phyloP scores from a whole-genome alignment of 2,113 vertebrate species.

The Sebastes fasciatus region DNA sequence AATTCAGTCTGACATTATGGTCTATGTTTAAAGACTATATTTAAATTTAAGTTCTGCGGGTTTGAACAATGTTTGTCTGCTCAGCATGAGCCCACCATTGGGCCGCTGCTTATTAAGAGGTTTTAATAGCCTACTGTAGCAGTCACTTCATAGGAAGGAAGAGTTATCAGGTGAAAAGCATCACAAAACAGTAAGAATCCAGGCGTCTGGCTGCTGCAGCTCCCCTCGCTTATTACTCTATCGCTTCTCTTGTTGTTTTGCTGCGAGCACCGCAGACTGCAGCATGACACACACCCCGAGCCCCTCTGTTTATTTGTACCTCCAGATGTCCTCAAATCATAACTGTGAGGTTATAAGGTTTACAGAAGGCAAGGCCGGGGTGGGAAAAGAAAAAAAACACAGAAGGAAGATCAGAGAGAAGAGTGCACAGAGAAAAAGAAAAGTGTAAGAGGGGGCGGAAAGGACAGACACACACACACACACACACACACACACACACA shows the following conservation, averaged over 20 bases:
- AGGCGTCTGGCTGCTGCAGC: slow-evolving; percentile 6
- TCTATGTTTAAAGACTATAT: neutral
- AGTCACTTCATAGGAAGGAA: neutral
- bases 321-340: slow-evolving; percentile 62
- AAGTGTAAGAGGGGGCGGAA: neutral
- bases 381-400: neutral
- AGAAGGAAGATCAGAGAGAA: neutral
- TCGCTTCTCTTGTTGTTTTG: slow-evolving; percentile 47
- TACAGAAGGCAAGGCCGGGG: slow-evolving; percentile 13
- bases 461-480: slow-evolving; percentile 25
- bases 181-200: slow-evolving; percentile 7
- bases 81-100: neutral
- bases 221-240: slow-evolving; percentile 42
- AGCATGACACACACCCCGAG: slow-evolving; percentile 23
- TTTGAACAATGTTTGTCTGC: slow-evolving; percentile 14
- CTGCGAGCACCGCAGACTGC: slow-evolving; percentile 48
- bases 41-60: neutral
- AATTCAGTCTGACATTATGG: neutral
- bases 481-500: slow-evolving; percentile 21
- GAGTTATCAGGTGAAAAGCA: slow-evolving; percentile 22
- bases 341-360: slow-evolving; percentile 32
- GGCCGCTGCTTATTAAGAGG: slow-evolving; percentile 9
- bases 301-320: slow-evolving; percentile 55
- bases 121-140: neutral
- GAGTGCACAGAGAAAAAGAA: neutral